Base-by-base conservation (phyloP, 2,113 vertebrate genomes). In the Toxotes chatareus region DNA sequence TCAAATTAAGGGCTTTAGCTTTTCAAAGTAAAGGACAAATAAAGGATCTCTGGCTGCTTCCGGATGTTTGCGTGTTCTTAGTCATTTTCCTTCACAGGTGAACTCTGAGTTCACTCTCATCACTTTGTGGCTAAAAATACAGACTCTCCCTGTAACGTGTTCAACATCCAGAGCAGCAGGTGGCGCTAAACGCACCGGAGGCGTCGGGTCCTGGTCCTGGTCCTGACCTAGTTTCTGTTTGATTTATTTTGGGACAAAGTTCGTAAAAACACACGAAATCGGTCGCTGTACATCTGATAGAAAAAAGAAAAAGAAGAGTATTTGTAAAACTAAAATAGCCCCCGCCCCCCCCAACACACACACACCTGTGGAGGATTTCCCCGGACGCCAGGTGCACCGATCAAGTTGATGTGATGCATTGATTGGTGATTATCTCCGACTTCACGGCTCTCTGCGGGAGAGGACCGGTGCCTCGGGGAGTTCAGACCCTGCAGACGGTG, bases 381-480 rank as follows among this genome's bases (percentile, higher is more conserved):
- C 31, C 38, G 21, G 55, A 32, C 9, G 4, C 8, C 76, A 84
- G 78, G 73, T 84, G 78, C 31, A 19, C 57, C 17, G 40, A 31
- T 21, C 46, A 36, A 40, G 2, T 17, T 31, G 31, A 16, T 64
- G 36, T 55, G 4, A 21, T 57, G 74, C 27, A 76, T 73, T 9
- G 51, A 65, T 67, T 40, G 10, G 23, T 67, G 38, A 64, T 40
- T 8, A 21, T 38, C 1, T 17, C 34, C 14, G 12, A 4, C 12
- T 2, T 17, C 23, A 0, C 56, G 0, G 36, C 16, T 23, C 32
- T n/a, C 1, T 1, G 55, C 10, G 49, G 63, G 74, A 44, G 72
- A 46, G 49, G 59, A n/a, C 36, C 68, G 72, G 68, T 21, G 63
- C 36, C 40, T 57, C 44, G 1, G 27, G 21, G 36, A 49, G 27